Evolutionary conservation across 2,113 vertebrate genomes (phyloP).

Genomic region (Triplophysa tibetana): DNA sequence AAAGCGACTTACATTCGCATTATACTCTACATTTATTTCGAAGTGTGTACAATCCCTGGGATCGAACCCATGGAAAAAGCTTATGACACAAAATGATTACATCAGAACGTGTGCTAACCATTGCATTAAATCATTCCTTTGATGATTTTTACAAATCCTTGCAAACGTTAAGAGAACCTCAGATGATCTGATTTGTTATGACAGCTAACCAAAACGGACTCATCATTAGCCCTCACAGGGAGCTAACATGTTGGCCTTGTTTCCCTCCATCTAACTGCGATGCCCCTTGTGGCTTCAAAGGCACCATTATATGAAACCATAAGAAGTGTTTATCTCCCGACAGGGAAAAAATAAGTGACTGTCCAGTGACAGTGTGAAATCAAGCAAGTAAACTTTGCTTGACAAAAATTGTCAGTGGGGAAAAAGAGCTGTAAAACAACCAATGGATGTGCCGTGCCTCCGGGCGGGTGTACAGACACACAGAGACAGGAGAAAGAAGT

Average conservation of each 20-base stretch:
- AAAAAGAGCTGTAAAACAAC: slow-evolving; percentile 16
- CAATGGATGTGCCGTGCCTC: neutral
- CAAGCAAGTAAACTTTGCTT: neutral
- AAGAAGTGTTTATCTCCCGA: slow-evolving; percentile 11
- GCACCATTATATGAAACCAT: slow-evolving; percentile 19
- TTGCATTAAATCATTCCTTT: too few relatives aligned
- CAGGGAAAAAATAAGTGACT: neutral
- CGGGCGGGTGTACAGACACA: slow-evolving; percentile 4
- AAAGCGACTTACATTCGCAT: too few relatives aligned
- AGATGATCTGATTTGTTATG: slow-evolving; percentile 11
- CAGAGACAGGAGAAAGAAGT: slow-evolving; percentile 36
- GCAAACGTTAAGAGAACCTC: neutral
- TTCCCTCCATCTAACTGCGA: neutral
- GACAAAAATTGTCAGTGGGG: neutral
- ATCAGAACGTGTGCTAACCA: too few relatives aligned
- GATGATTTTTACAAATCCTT: too few relatives aligned
- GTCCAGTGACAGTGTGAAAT: neutral
- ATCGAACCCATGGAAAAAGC: too few relatives aligned
- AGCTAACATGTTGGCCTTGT: slow-evolving; percentile 21
- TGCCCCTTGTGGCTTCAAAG: neutral
- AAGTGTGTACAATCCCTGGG: too few relatives aligned
- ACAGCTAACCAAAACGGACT: slow-evolving; percentile 30
- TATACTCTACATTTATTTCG: too few relatives aligned
- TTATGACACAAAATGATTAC: too few relatives aligned
- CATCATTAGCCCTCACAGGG: slow-evolving; percentile 9